Conservation (phyloP, 2,113 vertebrate species). For the Phalacrocorax pelagicus region DNA sequence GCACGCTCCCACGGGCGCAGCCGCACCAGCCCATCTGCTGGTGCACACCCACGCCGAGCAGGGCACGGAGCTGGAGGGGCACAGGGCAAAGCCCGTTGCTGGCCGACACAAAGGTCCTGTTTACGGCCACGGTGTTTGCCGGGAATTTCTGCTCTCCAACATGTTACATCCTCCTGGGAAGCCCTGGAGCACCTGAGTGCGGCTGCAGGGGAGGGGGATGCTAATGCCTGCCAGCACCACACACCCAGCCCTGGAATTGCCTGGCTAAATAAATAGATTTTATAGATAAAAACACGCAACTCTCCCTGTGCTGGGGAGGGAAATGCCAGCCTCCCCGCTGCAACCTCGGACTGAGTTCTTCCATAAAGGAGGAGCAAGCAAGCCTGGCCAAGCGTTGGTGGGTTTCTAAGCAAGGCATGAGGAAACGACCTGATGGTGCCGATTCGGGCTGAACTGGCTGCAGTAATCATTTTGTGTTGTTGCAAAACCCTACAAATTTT, state of each 20-base stretch:
- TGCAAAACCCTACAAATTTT: not conserved
- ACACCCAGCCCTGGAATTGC: no score
- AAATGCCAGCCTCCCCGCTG: not conserved
- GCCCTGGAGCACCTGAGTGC: no score
- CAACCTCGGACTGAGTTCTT: not conserved
- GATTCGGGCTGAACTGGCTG: not conserved
- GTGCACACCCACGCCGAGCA: no score
- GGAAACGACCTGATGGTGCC: not conserved
- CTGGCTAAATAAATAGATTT: not conserved
- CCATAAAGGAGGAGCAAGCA: not conserved
- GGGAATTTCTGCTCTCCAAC: not conserved
- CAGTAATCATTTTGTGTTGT: no score
- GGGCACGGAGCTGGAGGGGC: not conserved
- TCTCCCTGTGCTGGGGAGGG: not conserved
- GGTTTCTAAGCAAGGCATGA: not conserved
- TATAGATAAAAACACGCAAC: not conserved
- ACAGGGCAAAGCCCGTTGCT: not conserved
- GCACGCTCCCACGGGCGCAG: not conserved
- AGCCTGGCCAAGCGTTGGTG: not conserved
- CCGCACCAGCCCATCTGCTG: no score
- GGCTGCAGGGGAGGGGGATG: not conserved
- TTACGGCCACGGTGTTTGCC: not conserved
- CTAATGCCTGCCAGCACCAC: not conserved
- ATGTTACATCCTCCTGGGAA: not conserved
- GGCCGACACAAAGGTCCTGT: not conserved